These are phyloP conservation scores for Limnephilus rhombicus DNA, from an alignment of 2,888 invertebrate species.

Conservation along the genomic window DNA sequence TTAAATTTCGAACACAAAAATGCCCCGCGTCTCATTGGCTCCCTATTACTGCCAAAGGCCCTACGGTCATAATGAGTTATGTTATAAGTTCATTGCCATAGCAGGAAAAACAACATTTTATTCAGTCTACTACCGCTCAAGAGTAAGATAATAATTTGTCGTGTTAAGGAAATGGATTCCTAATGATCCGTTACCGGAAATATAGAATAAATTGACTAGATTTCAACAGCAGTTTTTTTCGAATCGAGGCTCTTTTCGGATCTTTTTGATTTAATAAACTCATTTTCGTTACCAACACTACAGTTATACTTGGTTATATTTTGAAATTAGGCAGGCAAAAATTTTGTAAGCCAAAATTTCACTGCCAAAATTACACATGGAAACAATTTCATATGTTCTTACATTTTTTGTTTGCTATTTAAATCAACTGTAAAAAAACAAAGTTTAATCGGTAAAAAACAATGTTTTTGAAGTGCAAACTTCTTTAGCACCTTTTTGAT, in stretches of 20 bases:
- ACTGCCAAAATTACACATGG: too few species aligned
- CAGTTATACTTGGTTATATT: too few species aligned
- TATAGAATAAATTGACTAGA: background rate
- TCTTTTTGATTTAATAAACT: background rate
- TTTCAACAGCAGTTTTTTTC: background rate
- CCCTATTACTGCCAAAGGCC: background rate
- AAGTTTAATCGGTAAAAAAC: too few species aligned
- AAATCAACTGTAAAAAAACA: too few species aligned
- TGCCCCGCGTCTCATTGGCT: background rate
- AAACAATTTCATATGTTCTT: too few species aligned
- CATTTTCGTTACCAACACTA: background rate
- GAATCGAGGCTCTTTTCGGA: background rate
- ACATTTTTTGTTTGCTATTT: too few species aligned
- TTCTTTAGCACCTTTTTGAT: too few species aligned
- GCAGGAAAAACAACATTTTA: background rate
- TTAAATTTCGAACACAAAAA: background rate
- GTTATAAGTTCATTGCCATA: background rate
- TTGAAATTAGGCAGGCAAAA: too few species aligned
- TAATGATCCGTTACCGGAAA: background rate
- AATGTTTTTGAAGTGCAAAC: too few species aligned
- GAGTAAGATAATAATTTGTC: background rate
- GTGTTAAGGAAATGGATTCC: background rate
- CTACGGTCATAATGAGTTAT: background rate
- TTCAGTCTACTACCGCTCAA: background rate
- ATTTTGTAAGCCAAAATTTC: too few species aligned